Evolutionary conservation across 2,113 vertebrate species (phyloP).

Genomic region (Poecile atricapillus): DNA sequence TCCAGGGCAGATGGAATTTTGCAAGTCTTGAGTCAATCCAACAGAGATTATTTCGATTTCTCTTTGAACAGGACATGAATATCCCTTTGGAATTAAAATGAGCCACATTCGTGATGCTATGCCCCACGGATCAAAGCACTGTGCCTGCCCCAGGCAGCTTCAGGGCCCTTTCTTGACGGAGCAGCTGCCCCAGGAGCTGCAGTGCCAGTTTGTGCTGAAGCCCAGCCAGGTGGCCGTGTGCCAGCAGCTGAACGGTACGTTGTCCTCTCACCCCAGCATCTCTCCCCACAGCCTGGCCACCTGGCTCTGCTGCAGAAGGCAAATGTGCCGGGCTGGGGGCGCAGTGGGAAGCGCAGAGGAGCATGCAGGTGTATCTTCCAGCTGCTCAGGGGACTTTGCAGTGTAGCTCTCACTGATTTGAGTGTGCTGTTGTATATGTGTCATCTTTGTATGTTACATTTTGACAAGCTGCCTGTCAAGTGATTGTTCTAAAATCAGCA

Average conservation of each 20-base stretch:
- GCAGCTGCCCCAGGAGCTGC: conserved; percentile 86
- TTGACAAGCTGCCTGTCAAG: conserved; percentile 37
- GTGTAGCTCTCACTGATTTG: neutral
- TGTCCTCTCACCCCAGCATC: neutral
- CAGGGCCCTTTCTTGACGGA: conserved; percentile 81
- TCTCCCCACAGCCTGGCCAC: neutral
- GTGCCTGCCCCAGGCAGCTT: conserved; percentile 66
- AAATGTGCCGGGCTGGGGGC: neutral
- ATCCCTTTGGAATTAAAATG: conserved; percentile 95
- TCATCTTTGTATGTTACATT: neutral
- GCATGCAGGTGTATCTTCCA: neutral
- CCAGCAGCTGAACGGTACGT: conserved; percentile 78
- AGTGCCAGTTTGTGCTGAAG: conserved; percentile 94
- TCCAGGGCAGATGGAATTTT: neutral
- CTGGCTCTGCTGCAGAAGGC: neutral
- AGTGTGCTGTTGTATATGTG: neutral
- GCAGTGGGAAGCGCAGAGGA: neutral
- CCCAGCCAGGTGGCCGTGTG: conserved; percentile 72
- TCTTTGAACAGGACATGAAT: conserved; percentile 86
- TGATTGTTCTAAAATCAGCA: neutral
- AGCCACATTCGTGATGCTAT: conserved; percentile 84
- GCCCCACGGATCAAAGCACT: conserved; percentile 73
- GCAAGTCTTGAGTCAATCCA: neutral
- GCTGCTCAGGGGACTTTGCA: neutral
- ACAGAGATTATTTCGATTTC: conserved; percentile 28